phyloP scores from a whole-genome alignment of 2,113 vertebrate genomes.

The Boleophthalmus pectinirostris region DNA sequence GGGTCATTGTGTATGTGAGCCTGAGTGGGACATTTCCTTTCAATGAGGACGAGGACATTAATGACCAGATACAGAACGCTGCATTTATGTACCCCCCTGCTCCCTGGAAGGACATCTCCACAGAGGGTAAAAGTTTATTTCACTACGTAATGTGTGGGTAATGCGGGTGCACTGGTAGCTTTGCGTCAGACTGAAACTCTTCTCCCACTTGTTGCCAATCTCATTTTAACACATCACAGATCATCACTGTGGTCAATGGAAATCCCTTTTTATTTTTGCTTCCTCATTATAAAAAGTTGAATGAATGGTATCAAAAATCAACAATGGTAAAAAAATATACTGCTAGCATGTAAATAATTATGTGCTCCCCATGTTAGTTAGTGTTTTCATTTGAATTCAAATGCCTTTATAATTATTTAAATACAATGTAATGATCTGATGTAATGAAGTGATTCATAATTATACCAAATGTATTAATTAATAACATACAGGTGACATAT shows the following conservation, averaged over 20 bases:
- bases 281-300: slow-evolving; percentile 23
- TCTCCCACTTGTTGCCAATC: slow-evolving; percentile 53
- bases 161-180: neutral
- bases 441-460: too few species aligned
- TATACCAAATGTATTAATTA: too few species aligned
- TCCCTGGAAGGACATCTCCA: slow-evolving; percentile 95
- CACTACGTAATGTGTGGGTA: neutral
- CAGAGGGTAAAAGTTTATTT: slow-evolving; percentile 82
- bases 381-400: neutral
- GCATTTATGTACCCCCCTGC: slow-evolving; percentile 97
- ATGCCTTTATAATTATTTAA: neutral
- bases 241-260: slow-evolving; percentile 31
- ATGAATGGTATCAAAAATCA: neutral
- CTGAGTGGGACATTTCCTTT: slow-evolving; percentile 97
- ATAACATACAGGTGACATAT: too few species aligned
- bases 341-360: neutral
- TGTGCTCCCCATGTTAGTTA: neutral
- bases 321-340: too few species aligned
- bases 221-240: slow-evolving; percentile 1
- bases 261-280: slow-evolving; percentile 40
- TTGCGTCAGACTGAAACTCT: slow-evolving; percentile 33
- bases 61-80: slow-evolving; percentile 97
- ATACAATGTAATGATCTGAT: neutral
- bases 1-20: slow-evolving; percentile 96
- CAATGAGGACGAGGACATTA: slow-evolving; percentile 98